Evolutionary conservation across 1,140 invertebrate species (phyloP), one percentile per base, ranked within the genome.

Genomic region (Lucilia sericata): DNA sequence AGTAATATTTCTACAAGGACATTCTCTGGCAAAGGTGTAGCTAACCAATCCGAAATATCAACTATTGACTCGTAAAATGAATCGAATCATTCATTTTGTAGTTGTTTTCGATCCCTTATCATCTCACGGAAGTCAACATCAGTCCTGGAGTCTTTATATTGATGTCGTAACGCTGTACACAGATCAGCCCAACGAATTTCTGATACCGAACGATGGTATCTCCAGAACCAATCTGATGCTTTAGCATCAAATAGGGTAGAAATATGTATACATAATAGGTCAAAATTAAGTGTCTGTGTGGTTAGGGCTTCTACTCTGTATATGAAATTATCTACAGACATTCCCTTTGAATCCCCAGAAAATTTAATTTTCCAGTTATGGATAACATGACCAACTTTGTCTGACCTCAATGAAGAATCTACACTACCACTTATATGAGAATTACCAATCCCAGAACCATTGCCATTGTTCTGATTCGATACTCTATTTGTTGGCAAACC

Each of bases 281-380:
- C 17, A 70, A 60, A 82, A 82, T 82, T 55, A 10, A 82, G 51
- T 30, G 36, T 42, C 25, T 25, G 30, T 8, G 19, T 78, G 10
- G 83, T 78, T 10, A 55, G 12, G 3, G 49, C 34, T n/a, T 78
- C 60, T 2, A 76, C 47, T 80, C 83, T 47, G 51, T 84, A 84
- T 7, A 84, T 55, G 49, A 84, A 80, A n/a, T 55, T 70, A 19
- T 84, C 75, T 2, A 84, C 51, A 10, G 74, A 30, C 30, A 84
- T 17, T 34, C 34, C 51, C 13, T 76, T 47, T 2, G 36, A 4
- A 10, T 14, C 51, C 17, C 75, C 83, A 60, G 76, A 25, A 25
- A 84, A 84, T 60, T 34, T 80, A 12, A 84, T 19, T 17, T 80
- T 74, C 83, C 75, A 84, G 55, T 84, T 84, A 9, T 76, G 5